phyloP scores from a whole-genome alignment of 2,113 vertebrate genomes.

The Indicator maculatus region DNA sequence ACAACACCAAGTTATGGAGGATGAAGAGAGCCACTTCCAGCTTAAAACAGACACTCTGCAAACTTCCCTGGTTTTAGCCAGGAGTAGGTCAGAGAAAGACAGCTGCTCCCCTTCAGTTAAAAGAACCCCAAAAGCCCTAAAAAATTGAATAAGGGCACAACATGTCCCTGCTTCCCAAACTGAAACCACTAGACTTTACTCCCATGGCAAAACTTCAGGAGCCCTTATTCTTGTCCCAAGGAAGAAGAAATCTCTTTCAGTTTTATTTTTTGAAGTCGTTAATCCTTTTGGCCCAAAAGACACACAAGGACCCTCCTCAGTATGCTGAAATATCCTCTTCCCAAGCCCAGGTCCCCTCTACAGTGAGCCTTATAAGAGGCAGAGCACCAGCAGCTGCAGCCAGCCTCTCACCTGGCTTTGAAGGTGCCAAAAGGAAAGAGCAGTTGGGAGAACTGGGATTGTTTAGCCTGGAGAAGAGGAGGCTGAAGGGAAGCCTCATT shows the following conservation, averaged over 20 bases:
- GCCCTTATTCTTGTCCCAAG: background rate
- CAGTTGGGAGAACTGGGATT: too few relatives aligned
- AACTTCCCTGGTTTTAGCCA: background rate
- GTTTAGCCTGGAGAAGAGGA: too few relatives aligned
- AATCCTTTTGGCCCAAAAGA: background rate
- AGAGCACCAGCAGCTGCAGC: background rate
- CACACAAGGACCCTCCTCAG: rapidly evolving
- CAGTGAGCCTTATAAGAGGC: background rate
- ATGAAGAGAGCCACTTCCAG: background rate
- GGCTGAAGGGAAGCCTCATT: too few relatives aligned
- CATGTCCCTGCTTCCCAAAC: background rate
- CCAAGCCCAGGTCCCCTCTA: too few relatives aligned
- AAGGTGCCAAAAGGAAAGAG: background rate
- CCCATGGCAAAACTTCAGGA: background rate
- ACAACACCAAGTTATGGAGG: background rate
- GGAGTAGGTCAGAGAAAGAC: background rate
- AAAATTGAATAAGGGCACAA: background rate
- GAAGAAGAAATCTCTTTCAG: background rate
- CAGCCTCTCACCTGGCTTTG: background rate
- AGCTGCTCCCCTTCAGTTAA: background rate
- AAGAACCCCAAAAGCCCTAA: background rate
- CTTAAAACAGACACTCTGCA: background rate
- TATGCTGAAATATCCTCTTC: background rate
- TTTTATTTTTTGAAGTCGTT: background rate
- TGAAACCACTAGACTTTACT: background rate